Conservation (phyloP, 1,140 invertebrate genomes). For the Ladona fulva region DNA sequence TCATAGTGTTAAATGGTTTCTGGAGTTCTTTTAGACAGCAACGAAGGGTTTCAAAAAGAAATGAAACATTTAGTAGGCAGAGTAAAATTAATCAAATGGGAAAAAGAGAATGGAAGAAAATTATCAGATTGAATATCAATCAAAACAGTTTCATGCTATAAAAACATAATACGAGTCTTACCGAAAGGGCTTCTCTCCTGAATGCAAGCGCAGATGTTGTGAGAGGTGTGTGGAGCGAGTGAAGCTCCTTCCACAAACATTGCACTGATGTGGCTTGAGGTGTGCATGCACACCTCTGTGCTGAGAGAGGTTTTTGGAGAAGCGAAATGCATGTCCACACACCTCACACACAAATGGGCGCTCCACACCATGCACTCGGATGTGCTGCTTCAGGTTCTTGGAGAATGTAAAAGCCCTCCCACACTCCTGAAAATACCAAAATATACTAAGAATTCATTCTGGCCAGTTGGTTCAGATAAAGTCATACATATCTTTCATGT, state of each 20-base stretch:
- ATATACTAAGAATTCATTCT: too few species aligned
- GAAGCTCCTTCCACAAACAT: conserved; percentile 50
- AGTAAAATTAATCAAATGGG: too few species aligned
- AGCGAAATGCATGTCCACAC: conserved; percentile 31
- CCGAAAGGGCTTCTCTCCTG: conserved; percentile 48
- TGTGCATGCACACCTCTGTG: conserved; percentile 14
- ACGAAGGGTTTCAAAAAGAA: conserved; percentile 28
- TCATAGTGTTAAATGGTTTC: too few species aligned
- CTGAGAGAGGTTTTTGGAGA: conserved; percentile 14
- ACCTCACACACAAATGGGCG: conserved; percentile 35
- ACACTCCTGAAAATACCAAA: conserved; percentile 14
- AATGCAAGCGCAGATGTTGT: conserved; percentile 49
- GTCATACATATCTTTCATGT: too few species aligned
- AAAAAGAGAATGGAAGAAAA: too few species aligned
- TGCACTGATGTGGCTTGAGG: conserved; percentile 38
- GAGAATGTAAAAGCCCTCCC: conserved; percentile 21
- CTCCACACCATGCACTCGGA: conserved; percentile 20
- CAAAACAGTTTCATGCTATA: too few species aligned
- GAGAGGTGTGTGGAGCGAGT: conserved; percentile 53
- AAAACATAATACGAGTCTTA: conserved; percentile 29
- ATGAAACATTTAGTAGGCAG: too few species aligned
- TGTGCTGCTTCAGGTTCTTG: conserved; percentile 22
- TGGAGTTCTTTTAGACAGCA: too few species aligned
- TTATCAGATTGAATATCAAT: too few species aligned
- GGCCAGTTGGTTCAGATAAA: too few species aligned